Percentiles rank a stretch among this genome's conserved stretches.
Evolutionary conservation across 2,888 invertebrate species (phyloP).

Genomic region (Phortica okadai): DNA sequence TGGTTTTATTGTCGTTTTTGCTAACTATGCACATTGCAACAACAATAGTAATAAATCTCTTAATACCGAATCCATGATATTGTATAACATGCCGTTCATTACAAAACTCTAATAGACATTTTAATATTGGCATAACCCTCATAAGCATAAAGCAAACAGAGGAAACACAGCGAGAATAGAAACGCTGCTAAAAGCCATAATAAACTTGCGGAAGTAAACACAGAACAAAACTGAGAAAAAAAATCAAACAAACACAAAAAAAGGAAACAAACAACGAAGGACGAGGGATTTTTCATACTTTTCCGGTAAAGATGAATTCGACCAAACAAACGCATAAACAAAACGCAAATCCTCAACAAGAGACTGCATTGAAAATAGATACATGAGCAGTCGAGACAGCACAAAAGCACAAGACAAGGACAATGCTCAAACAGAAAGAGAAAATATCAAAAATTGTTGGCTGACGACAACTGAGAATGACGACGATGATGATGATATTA

Average conservation of each 20-base stretch:
- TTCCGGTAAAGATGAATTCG: conserved; percentile 22
- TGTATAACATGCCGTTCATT: conserved; percentile 7
- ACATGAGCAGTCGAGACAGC: conserved; percentile 40
- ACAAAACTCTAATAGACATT: conserved; percentile 11
- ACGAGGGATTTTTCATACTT: conserved; percentile 53
- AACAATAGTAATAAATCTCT: background rate
- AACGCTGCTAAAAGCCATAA: conserved; percentile 70
- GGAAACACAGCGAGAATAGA: conserved; percentile 42
- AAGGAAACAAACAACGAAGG: conserved; percentile 41
- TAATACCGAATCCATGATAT: conserved; percentile 21
- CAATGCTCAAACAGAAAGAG: conserved; percentile 53
- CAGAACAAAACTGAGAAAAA: conserved; percentile 33
- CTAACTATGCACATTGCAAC: background rate
- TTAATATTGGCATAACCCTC: conserved; percentile 57
- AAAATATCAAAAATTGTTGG: conserved; percentile 31
- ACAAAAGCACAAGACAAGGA: conserved; percentile 45
- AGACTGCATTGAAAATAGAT: conserved; percentile 47
- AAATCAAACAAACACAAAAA: conserved; percentile 43
- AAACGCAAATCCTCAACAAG: conserved; percentile 3
- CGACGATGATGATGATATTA: conserved; percentile 57
- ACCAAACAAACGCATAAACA: conserved; percentile 23
- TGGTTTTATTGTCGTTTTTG: background rate
- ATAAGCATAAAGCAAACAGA: conserved; percentile 66
- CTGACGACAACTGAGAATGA: conserved; percentile 12
- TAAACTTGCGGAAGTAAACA: conserved; percentile 69